These are phyloP conservation scores for Mesodorylaimus sp. DNA, from an alignment of 2,888 invertebrate species.

Conservation along the genomic window DNA sequence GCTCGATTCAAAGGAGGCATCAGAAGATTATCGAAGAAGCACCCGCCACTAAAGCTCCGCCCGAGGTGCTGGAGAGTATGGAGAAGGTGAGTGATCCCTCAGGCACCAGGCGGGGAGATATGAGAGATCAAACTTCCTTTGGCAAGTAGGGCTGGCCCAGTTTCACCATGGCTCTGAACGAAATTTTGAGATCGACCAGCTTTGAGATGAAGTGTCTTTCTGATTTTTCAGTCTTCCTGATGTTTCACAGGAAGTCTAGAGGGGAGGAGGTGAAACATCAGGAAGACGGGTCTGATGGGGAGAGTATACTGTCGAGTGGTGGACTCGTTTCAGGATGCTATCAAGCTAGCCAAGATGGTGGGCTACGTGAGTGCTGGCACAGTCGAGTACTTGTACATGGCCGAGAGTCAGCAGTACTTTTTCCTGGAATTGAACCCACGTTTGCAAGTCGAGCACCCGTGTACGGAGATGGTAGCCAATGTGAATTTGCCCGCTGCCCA, in stretches of 20 bases:
- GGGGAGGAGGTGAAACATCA: too few species aligned
- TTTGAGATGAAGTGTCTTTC: too few species aligned
- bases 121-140: too few species aligned
- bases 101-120: too few species aligned
- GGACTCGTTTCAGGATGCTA: conserved; percentile 69
- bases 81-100: conserved; percentile 58
- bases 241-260: too few species aligned
- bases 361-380: conserved; percentile 97
- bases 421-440: conserved; percentile 95
- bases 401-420: conserved; percentile 54
- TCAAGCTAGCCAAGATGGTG: conserved; percentile 91
- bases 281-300: too few species aligned
- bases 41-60: conserved; percentile 75
- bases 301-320: too few species aligned
- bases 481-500: conserved; percentile 97
- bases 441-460: conserved; percentile 95
- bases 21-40: conserved; percentile 99
- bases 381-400: conserved; percentile 88
- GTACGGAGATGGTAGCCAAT: conserved; percentile 98
- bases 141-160: too few species aligned
- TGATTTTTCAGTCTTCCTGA: too few species aligned
- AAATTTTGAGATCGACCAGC: too few species aligned
- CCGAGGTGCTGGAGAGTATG: conserved; percentile 82
- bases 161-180: too few species aligned
- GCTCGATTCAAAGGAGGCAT: conserved; percentile 91